These are phyloP conservation scores for Pandemis corylana DNA, from an alignment of 2,888 invertebrate species.

Conservation along the genomic window DNA sequence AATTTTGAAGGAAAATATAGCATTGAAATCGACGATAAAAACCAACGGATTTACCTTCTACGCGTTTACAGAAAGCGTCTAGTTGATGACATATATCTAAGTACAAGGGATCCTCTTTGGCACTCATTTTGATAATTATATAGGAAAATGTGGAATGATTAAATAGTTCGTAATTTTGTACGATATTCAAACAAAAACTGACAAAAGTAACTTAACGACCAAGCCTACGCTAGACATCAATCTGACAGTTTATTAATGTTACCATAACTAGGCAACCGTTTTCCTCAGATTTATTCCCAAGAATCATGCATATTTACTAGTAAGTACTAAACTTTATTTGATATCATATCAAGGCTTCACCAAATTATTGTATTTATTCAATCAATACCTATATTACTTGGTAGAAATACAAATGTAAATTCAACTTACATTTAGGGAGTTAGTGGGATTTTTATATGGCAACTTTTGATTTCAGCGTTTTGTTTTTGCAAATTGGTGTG, in stretches of 20 bases:
- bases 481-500: conserved; percentile 9
- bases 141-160: background rate
- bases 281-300: background rate
- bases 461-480: background rate
- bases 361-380: too few relatives aligned
- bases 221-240: background rate
- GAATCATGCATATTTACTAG: background rate
- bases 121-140: conserved; percentile 49
- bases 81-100: conserved; percentile 32
- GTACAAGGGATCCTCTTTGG: conserved; percentile 43
- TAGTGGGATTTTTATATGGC: background rate
- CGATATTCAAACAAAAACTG: background rate
- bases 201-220: background rate
- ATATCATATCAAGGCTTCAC: too few relatives aligned
- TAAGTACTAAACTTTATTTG: too few relatives aligned
- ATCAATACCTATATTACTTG: too few relatives aligned
- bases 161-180: background rate
- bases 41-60: conserved; percentile 25
- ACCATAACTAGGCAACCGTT: background rate
- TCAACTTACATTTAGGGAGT: background rate
- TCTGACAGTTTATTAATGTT: background rate
- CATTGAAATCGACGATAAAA: background rate
- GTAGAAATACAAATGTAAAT: too few relatives aligned
- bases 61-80: conserved; percentile 35
- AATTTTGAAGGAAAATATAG: background rate